A percentile compares a stretch with the other conserved stretches of the same genome.
These are phyloP conservation scores for Drosophila chauvacae DNA, from an alignment of 1,140 invertebrate genomes.

Conservation along the genomic window DNA sequence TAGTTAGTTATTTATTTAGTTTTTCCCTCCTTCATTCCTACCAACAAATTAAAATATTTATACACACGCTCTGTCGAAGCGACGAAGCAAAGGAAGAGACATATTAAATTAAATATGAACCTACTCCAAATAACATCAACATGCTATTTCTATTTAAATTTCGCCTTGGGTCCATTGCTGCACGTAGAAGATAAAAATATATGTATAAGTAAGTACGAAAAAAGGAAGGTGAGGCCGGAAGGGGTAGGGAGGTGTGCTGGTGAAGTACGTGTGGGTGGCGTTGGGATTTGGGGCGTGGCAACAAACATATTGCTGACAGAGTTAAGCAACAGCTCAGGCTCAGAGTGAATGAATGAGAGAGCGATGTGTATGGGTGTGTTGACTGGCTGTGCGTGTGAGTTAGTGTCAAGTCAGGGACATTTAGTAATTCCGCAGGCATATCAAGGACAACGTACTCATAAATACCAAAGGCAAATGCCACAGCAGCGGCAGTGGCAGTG, in stretches of 20 bases:
- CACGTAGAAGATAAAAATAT: constrained; percentile 77
- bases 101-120: constrained; percentile 81
- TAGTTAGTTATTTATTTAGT: constrained; percentile 5
- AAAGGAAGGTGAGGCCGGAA: background rate
- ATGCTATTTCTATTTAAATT: constrained; percentile 81
- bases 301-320: constrained; percentile 75
- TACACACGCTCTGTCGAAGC: constrained; percentile 11
- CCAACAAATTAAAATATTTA: constrained; percentile 73
- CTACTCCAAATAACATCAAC: constrained; percentile 78
- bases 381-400: constrained; percentile 42
- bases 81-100: constrained; percentile 14
- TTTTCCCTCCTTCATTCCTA: background rate
- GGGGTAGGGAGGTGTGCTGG: background rate
- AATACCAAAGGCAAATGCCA: constrained; percentile 81
- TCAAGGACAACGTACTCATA: constrained; percentile 83
- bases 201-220: constrained; percentile 35
- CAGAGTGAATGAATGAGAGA: constrained; percentile 63
- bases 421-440: constrained; percentile 81
- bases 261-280: constrained; percentile 43
- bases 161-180: constrained; percentile 68
- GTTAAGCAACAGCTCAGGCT: constrained; percentile 62
- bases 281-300: constrained; percentile 48
- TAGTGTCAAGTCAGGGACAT: constrained; percentile 82
- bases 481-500: constrained; percentile 38
- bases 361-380: constrained; percentile 35